Base-by-base conservation (phyloP, 2,888 invertebrate genomes). In the Apotomis capreana region DNA sequence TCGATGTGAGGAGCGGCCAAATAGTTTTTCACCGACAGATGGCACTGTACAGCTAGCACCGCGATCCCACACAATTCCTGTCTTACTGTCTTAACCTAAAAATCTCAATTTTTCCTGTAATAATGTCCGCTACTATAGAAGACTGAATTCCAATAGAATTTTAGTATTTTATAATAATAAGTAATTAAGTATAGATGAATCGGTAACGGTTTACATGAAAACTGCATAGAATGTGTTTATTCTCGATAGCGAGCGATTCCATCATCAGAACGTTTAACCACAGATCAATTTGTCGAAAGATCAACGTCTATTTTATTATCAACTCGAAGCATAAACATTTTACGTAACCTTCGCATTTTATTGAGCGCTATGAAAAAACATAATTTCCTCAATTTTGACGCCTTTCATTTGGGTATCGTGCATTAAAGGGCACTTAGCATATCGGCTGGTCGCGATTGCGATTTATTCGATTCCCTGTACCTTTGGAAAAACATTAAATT, bases 381-480 rank as follows among this genome's bases (percentile, higher is more conserved):
- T 68, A 68, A 71, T 71, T 71, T 71, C 67, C 75, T 77, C 76
- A 76, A 77, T 79, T 78, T 78, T 74, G 70, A 73, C 65, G 74
- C 76, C 75, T 78, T 79, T 76, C 79, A 80, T 78, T 81, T 78
- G 76, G 78, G 77, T 75, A 78, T 74, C 69, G 76, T 74, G 80
- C 79, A 81, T 83, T 81, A 81, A 81, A 82, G 78, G 80, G 79
- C 81, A 84, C 81, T 83, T 80, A 83, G 76, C 76, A 77, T 78
- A 79, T 77, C 84, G 81, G 82, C 78, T 81, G 78, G 80, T 80
- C 77, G 79, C 79, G 76, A 82, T 81, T 81, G 80, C 83, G 83
- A 84, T 84, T 84, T 81, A 84, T 83, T 83, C 80, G 83, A 84
- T 83, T 81, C 77, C 79, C 78, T 77, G 78, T 77, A 78, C 78